Percentiles rank a stretch among this genome's conserved stretches.
These are phyloP conservation scores for Helleia helle DNA, from an alignment of 2,888 invertebrate genomes.

Conservation along the genomic window DNA sequence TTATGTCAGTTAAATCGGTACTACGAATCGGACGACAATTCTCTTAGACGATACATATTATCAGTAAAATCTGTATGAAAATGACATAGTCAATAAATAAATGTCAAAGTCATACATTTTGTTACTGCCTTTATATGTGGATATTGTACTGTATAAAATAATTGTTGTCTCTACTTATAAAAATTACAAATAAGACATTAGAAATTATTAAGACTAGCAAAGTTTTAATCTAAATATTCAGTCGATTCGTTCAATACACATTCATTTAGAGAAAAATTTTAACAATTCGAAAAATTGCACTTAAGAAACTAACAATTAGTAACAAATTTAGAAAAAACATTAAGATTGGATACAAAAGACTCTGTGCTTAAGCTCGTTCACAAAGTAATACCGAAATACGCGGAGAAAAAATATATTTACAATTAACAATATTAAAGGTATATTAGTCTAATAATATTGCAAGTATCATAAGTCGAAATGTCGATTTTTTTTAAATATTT, in stretches of 20 bases:
- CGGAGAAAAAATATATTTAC: conserved; percentile 40
- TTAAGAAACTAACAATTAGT: conserved; percentile 12
- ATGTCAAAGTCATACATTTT: conserved; percentile 12
- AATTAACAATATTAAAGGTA: conserved; percentile 35
- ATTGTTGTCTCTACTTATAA: conserved; percentile 10
- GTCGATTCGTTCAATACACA: conserved; percentile 44
- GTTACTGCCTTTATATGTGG: not conserved
- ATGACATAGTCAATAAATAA: not conserved
- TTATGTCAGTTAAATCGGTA: too few relatives aligned
- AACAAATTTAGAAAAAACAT: conserved; percentile 28
- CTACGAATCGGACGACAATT: too few relatives aligned
- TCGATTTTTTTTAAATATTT: conserved; percentile 26
- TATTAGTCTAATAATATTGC: conserved; percentile 51
- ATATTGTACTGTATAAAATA: too few relatives aligned
- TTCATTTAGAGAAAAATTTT: conserved; percentile 29
- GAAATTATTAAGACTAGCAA: conserved; percentile 48
- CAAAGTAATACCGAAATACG: conserved; percentile 22
- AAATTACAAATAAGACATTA: conserved; percentile 22
- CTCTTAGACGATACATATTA: too few relatives aligned
- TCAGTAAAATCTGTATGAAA: too few relatives aligned
- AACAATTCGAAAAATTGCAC: conserved; percentile 19
- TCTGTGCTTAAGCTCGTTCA: conserved; percentile 42
- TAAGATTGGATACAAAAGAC: conserved; percentile 23
- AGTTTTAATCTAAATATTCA: conserved; percentile 50
- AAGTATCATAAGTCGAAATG: conserved; percentile 53